phyloP scores from a whole-genome alignment of 2,888 invertebrate species.

The Leptopilina syphax region DNA sequence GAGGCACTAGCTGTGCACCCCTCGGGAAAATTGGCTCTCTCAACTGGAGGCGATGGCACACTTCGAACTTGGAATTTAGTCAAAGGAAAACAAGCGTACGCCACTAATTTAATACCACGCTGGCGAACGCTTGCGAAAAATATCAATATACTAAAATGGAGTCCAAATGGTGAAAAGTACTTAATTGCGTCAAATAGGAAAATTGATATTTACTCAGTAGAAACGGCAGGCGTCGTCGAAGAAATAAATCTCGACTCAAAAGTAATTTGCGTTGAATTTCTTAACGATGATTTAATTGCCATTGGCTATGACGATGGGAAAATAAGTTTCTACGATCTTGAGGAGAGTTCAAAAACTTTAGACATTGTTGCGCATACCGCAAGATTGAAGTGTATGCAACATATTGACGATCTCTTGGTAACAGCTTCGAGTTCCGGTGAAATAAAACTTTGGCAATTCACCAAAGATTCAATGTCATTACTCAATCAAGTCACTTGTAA shows the following conservation, averaged over 20 bases:
- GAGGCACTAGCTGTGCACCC: slow-evolving; percentile 90
- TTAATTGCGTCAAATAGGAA: slow-evolving; percentile 84
- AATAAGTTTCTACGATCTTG: slow-evolving; percentile 80
- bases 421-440: slow-evolving; percentile 89
- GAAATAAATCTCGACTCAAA: slow-evolving; percentile 83
- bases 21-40: slow-evolving; percentile 91
- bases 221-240: slow-evolving; percentile 85
- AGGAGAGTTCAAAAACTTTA: slow-evolving; percentile 74
- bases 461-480: slow-evolving; percentile 72
- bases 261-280: slow-evolving; percentile 85
- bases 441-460: slow-evolving; percentile 84
- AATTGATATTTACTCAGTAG: slow-evolving; percentile 89
- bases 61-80: slow-evolving; percentile 96
- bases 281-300: slow-evolving; percentile 81
- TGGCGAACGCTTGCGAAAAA: slow-evolving; percentile 70
- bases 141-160: slow-evolving; percentile 80
- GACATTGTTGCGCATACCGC: slow-evolving; percentile 80
- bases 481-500: slow-evolving; percentile 78
- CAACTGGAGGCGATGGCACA: slow-evolving; percentile 90
- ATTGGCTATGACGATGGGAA: slow-evolving; percentile 88
- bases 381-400: slow-evolving; percentile 84
- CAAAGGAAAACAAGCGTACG: slow-evolving; percentile 93
- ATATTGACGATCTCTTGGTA: slow-evolving; percentile 80
- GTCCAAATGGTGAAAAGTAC: slow-evolving; percentile 87
- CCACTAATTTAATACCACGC: slow-evolving; percentile 85